Evolutionary conservation across 2,797 vertebrate species (phyloP).

Genomic region (Ibycter americanus): DNA sequence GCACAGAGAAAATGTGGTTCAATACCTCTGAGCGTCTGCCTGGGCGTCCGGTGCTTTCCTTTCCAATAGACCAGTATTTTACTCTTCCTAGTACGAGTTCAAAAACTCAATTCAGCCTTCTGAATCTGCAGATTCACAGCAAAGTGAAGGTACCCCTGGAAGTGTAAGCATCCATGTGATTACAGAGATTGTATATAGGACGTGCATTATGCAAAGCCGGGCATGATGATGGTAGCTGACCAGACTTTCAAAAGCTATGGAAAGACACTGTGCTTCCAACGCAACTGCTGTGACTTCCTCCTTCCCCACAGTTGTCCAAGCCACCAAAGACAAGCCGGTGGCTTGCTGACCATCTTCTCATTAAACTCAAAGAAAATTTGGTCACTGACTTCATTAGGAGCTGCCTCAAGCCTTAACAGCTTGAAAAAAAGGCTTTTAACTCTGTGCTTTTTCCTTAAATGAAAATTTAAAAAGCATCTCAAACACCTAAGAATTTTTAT

Average conservation of each 20-base stretch:
- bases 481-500: background rate
- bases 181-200: background rate
- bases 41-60: background rate
- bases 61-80: background rate
- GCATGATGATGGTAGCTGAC: background rate
- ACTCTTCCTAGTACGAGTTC: background rate
- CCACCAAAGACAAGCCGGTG: background rate
- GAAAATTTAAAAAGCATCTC: background rate
- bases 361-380: background rate
- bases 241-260: background rate
- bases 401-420: background rate
- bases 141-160: background rate
- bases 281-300: background rate
- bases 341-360: background rate
- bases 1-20: background rate
- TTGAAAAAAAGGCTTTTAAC: background rate
- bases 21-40: background rate
- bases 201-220: background rate
- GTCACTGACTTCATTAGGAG: background rate
- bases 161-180: background rate
- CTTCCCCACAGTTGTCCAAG: background rate
- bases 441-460: background rate
- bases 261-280: background rate
- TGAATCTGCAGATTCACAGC: background rate
- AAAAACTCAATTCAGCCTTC: background rate